phyloP scores from a whole-genome alignment of 2,113 vertebrate genomes.

The Rhea pennata region DNA sequence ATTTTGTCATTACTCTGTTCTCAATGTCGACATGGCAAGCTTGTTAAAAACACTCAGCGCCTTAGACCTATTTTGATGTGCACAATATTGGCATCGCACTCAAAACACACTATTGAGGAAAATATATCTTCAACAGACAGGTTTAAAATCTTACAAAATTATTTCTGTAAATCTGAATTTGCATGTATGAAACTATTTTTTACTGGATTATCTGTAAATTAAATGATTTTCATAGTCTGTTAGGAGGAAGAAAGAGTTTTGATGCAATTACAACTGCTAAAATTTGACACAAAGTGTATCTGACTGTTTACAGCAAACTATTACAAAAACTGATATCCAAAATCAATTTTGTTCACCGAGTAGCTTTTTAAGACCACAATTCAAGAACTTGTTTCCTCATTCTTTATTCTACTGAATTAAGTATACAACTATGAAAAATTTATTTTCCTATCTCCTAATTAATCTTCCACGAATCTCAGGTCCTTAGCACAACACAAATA shows the following conservation, averaged over 20 bases:
- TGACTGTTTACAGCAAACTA: background rate
- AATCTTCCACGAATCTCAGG: background rate
- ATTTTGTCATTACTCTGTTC: background rate
- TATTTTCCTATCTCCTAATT: background rate
- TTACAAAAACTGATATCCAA: background rate
- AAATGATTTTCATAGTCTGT: background rate
- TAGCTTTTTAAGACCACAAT: background rate
- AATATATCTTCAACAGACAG: background rate
- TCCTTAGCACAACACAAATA: background rate
- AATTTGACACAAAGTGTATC: background rate
- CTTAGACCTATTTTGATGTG: background rate
- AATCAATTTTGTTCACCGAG: background rate
- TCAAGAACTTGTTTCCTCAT: background rate
- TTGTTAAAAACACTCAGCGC: background rate
- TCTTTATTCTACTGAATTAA: background rate
- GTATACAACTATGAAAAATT: background rate
- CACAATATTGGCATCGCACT: accelerated
- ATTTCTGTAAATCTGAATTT: background rate
- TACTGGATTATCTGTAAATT: background rate
- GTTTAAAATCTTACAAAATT: background rate
- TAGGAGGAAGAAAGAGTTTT: background rate
- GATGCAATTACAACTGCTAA: background rate
- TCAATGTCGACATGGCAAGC: background rate
- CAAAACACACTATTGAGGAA: background rate
- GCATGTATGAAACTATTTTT: background rate